phyloP scores from a whole-genome alignment of 1,140 invertebrate species.

The Drosophila nigromelanica region DNA sequence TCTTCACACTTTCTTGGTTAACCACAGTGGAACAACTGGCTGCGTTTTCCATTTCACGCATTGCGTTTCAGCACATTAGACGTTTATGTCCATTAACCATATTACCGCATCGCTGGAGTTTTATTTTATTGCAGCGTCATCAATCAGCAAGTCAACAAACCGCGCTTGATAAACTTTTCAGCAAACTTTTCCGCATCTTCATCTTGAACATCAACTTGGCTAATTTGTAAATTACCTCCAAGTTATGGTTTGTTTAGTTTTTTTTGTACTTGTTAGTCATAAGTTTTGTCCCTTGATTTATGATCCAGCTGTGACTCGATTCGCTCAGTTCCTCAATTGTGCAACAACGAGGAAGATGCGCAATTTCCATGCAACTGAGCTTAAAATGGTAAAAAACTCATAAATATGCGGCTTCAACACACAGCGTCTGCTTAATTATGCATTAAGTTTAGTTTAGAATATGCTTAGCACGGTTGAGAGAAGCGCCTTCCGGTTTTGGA shows the following conservation, averaged over 20 bases:
- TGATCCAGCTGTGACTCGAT: slow-evolving; percentile 4
- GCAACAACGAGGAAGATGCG: slow-evolving; percentile 8
- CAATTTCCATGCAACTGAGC: slow-evolving; percentile 23
- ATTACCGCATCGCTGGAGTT: slow-evolving; percentile 72
- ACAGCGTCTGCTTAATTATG: slow-evolving; percentile 49
- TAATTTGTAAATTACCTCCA: slow-evolving; percentile 60
- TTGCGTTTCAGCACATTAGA: slow-evolving; percentile 56
- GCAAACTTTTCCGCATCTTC: slow-evolving; percentile 42
- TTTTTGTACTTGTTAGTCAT: slow-evolving; percentile 10
- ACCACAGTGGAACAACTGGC: slow-evolving; percentile 55
- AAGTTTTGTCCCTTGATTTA: slow-evolving; percentile 23
- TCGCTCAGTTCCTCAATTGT: slow-evolving; percentile 15
- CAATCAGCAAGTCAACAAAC: slow-evolving; percentile 50
- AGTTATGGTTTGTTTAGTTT: slow-evolving; percentile 1
- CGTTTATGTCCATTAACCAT: slow-evolving; percentile 69
- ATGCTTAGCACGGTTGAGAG: slow-evolving; percentile 15
- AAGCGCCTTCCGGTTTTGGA: slow-evolving; percentile 22
- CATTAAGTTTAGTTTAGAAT: slow-evolving; percentile 29
- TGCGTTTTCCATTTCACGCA: slow-evolving; percentile 60
- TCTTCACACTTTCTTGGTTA: slow-evolving; percentile 78
- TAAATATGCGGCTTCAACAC: slow-evolving; percentile 29
- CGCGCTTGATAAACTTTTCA: slow-evolving; percentile 27
- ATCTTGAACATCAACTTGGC: slow-evolving; percentile 44
- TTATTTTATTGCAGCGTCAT: slow-evolving; percentile 73
- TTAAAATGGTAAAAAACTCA: slow-evolving; percentile 17